Base-by-base conservation (phyloP, 2,113 vertebrate genomes). In the Apteryx owenii region DNA sequence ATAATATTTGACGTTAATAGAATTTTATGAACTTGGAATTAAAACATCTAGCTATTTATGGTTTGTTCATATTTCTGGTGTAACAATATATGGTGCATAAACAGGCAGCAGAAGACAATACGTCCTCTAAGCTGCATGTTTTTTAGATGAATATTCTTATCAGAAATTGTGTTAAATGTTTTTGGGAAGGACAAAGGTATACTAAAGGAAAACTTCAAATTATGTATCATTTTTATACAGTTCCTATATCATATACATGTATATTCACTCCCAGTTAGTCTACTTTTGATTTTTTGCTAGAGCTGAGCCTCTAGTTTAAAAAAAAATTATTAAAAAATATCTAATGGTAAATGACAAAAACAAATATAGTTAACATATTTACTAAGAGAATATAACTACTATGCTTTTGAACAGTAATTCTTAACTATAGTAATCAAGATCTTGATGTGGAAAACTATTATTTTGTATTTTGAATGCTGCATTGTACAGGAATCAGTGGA, bases 1-100 rank as follows among this genome's bases (percentile, higher is more conserved):
- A 96, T 97, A 96, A 97, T 95, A 81, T 96, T 93, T 95, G 92
- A 66, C 22, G 6, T 94, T 97, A 96, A 66, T 97, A 92, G 81
- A 81, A 44, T 96, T 95, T 90, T 97, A 73, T 94, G 83, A 96
- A 79, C 80, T 88, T 91, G 76, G 77, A 95, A 94, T 95, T 96
- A 94, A 96, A 97, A 71, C 80, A 76, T 84, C 77, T 76, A 77
- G 54, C 46, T 95, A 75, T 29, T 88, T 96, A 66, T 21, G 13
- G 7, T 91, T 95, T 69, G 75, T 89, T 84, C 70, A 3, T 91
- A 53, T 86, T 97, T 96, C 82, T 85, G 15, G 7, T 94, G 12
- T 69, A 82, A 56, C 2, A 0, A 10, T 50, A 6, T 42, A 20
- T 50, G 19, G 88, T 88, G 10, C 20, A 21, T 88, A 84, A 92